These are phyloP conservation scores for Tympanuchus pallidicinctus DNA, from an alignment of 2,113 vertebrate species.

Conservation along the genomic window DNA sequence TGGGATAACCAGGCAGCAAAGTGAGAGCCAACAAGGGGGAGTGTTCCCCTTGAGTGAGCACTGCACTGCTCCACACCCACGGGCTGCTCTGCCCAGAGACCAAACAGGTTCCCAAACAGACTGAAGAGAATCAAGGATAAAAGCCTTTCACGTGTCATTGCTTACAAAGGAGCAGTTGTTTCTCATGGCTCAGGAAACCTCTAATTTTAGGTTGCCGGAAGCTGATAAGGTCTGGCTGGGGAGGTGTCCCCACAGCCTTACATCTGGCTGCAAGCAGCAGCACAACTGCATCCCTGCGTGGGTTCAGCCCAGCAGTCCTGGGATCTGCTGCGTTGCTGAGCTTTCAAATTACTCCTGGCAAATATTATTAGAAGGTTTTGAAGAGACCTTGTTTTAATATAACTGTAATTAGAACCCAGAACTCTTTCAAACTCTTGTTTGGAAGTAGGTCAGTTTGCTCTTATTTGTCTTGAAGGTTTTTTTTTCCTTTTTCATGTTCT, in stretches of 20 bases:
- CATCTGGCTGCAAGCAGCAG: neutral
- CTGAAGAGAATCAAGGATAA: neutral
- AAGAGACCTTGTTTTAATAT: slow-evolving; percentile 65
- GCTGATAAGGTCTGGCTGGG: fast-evolving
- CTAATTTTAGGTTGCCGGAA: slow-evolving; percentile 7
- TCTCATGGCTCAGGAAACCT: neutral
- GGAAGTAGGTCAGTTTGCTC: slow-evolving; percentile 69
- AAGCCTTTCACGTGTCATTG: neutral
- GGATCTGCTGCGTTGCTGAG: slow-evolving; percentile 16
- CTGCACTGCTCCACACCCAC: neutral
- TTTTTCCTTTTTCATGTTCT: slow-evolving; percentile 20
- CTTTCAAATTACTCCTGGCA: slow-evolving; percentile 70
- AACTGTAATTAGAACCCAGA: slow-evolving; percentile 71
- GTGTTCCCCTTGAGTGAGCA: fast-evolving
- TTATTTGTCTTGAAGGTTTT: slow-evolving; percentile 72
- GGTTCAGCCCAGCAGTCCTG: neutral
- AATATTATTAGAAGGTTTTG: slow-evolving; percentile 75
- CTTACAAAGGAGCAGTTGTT: neutral
- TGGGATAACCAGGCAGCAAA: neutral
- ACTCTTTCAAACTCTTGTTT: slow-evolving; percentile 66
- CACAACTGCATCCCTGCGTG: neutral
- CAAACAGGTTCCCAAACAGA: neutral
- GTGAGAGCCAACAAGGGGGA: neutral
- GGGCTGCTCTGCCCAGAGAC: neutral
- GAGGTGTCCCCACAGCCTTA: neutral